Conservation (phyloP, 2,113 vertebrate genomes). For the Pomatostomus ruficeps region DNA sequence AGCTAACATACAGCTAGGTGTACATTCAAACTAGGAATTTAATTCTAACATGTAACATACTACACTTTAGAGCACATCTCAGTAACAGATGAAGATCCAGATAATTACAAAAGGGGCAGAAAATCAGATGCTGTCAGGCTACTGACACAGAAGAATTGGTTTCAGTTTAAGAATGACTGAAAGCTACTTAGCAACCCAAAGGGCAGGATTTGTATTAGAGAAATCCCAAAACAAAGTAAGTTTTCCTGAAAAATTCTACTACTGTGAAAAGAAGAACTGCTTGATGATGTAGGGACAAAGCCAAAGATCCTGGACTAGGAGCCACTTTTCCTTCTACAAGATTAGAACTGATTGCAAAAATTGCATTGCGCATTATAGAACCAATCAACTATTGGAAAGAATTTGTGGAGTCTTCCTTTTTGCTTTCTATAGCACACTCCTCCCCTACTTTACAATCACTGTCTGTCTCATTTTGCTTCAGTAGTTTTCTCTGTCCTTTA, state of each 20-base stretch:
- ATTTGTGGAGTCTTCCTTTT: background rate
- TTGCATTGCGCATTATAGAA: fast-evolving
- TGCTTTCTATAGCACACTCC: background rate
- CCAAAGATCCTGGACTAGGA: background rate
- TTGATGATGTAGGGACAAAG: background rate
- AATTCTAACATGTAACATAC: background rate
- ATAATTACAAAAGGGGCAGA: background rate
- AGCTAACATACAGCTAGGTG: background rate
- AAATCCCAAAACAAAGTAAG: background rate
- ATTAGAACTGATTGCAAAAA: background rate
- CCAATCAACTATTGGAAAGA: background rate
- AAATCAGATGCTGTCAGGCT: background rate
- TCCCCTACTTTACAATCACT: background rate
- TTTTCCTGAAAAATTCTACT: constrained; percentile 21
- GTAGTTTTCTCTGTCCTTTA: background rate
- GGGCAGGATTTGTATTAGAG: background rate
- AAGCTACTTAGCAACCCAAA: background rate
- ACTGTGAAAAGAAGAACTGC: background rate
- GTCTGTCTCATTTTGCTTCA: background rate
- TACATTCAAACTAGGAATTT: background rate
- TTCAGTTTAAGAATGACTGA: background rate
- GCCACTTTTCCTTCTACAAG: background rate
- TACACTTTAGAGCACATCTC: background rate
- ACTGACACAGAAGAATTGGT: background rate
- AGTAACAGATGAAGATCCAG: background rate